A percentile compares a stretch with the other conserved stretches of the same genome.
These are phyloP conservation scores for Torymus aiolomorphi DNA, from an alignment of 2,888 invertebrate species.

Conservation along the genomic window DNA sequence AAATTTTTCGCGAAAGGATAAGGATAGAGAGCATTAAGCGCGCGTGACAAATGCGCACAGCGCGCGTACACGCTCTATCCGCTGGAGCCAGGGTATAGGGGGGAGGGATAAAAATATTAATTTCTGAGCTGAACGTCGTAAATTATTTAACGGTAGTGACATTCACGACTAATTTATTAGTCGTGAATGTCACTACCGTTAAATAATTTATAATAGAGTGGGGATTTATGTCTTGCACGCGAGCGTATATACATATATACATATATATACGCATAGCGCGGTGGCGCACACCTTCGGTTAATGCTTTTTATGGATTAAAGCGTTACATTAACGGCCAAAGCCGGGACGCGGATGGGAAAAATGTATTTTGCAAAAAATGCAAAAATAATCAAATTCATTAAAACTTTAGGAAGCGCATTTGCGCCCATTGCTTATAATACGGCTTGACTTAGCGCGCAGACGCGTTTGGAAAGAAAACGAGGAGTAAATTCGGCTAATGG, in stretches of 20 bases:
- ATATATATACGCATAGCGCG: background rate
- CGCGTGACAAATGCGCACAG: constrained; percentile 1
- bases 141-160: constrained; percentile 40
- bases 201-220: constrained; percentile 40
- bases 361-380: constrained; percentile 10
- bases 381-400: constrained; percentile 13
- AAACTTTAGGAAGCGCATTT: background rate
- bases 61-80: background rate
- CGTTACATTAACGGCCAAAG: background rate
- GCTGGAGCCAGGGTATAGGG: no score
- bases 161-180: constrained; percentile 46
- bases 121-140: constrained; percentile 35
- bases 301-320: constrained; percentile 35
- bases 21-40: background rate
- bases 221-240: constrained; percentile 33
- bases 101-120: constrained; percentile 8
- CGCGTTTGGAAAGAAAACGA: background rate
- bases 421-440: background rate
- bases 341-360: background rate
- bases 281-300: background rate
- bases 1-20: background rate
- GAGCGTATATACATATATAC: no score
- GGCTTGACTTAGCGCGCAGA: background rate
- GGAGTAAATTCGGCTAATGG: constrained; percentile 19
- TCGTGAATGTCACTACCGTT: constrained; percentile 31